Evolutionary conservation across 2,888 invertebrate genomes (phyloP).

Genomic region (Synergus japonicus): DNA sequence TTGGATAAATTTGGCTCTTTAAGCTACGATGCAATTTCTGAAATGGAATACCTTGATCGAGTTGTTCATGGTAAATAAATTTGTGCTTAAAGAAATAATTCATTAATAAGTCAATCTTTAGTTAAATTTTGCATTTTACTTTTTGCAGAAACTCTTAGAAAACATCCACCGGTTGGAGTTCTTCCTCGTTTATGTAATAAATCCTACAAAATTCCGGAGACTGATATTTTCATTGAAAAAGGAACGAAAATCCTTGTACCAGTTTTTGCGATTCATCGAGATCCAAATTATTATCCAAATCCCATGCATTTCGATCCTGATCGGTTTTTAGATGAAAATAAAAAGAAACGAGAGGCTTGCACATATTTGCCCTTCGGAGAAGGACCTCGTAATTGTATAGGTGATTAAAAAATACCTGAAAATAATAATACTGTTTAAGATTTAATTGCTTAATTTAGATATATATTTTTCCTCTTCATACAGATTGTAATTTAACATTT

Average conservation of each 20-base stretch:
- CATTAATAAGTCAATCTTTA: not conserved
- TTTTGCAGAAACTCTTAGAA: conserved; percentile 76
- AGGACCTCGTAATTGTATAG: conserved; percentile 72
- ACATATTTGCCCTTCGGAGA: conserved; percentile 67
- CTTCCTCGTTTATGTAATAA: conserved; percentile 69
- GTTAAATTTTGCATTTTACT: conserved; percentile 10
- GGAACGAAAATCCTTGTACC: conserved; percentile 58
- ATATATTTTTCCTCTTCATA: not conserved
- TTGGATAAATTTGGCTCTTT: conserved; percentile 68
- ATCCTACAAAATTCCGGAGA: conserved; percentile 70
- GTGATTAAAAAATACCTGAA: conserved; percentile 48
- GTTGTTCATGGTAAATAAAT: conserved; percentile 69
- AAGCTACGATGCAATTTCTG: conserved; percentile 73
- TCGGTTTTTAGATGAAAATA: conserved; percentile 62
- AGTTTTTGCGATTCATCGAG: conserved; percentile 58
- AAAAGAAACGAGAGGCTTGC: conserved; percentile 61
- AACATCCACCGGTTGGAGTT: conserved; percentile 74
- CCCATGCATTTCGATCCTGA: conserved; percentile 78
- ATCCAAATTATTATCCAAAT: conserved; percentile 69
- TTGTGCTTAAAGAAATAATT: not conserved
- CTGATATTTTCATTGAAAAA: conserved; percentile 60
- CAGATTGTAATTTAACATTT: not conserved
- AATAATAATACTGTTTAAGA: not conserved
- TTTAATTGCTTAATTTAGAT: no score
- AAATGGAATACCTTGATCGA: conserved; percentile 76